phyloP scores from a whole-genome alignment of 2,113 vertebrate species.

The Phainopepla nitens region DNA sequence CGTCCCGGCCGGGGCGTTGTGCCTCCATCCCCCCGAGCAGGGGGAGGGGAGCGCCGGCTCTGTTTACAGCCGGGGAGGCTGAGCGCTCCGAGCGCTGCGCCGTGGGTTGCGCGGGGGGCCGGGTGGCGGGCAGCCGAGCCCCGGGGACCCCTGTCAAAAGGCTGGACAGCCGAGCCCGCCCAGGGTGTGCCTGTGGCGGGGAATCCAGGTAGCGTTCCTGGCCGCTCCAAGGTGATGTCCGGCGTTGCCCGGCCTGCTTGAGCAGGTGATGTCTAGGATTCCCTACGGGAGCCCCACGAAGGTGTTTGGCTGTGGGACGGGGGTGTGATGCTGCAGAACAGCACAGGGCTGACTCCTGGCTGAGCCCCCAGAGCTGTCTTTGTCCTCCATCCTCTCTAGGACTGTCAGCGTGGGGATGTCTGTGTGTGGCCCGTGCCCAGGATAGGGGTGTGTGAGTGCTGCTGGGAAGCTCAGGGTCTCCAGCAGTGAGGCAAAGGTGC shows the following conservation, averaged over 20 bases:
- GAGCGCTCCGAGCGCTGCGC: neutral
- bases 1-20: neutral
- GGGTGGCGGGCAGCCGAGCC: neutral
- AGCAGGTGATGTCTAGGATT: neutral
- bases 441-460: neutral
- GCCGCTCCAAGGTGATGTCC: neutral
- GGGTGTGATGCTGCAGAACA: neutral
- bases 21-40: neutral
- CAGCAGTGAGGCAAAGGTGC: accelerated
- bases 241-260: neutral
- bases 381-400: neutral
- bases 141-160: neutral
- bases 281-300: neutral
- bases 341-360: accelerated
- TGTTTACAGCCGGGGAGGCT: neutral
- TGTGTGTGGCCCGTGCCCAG: accelerated
- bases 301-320: neutral
- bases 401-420: neutral
- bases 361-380: neutral
- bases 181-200: neutral
- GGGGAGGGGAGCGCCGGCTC: neutral
- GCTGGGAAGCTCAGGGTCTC: neutral
- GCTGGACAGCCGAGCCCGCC: neutral
- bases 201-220: neutral
- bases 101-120: neutral